Percentiles rank a stretch among this genome's conserved stretches.
Evolutionary conservation across 2,888 invertebrate species (phyloP).

Genomic region (Chrysodeixis includens): DNA sequence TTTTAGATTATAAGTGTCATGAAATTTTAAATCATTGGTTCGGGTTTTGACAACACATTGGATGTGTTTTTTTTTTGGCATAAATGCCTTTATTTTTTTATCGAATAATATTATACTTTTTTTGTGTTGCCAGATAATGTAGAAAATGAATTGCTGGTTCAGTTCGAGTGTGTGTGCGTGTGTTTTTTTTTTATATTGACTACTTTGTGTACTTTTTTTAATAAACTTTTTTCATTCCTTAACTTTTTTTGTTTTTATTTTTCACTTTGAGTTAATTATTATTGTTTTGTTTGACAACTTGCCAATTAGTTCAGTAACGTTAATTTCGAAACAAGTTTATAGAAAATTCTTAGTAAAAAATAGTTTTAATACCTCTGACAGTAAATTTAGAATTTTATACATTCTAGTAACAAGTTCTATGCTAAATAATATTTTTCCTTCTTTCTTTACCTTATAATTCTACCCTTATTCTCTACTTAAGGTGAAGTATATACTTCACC

Average conservation of each 20-base stretch:
- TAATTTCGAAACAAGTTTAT: neutral
- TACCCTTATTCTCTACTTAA: too few relatives aligned
- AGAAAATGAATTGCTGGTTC: neutral
- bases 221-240: neutral
- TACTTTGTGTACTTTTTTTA: neutral
- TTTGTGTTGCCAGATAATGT: neutral
- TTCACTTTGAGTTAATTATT: neutral
- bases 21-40: too few relatives aligned
- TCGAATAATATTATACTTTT: neutral
- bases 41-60: too few relatives aligned
- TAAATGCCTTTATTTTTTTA: neutral
- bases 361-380: too few relatives aligned
- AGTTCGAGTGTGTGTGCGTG: neutral
- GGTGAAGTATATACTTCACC: too few relatives aligned
- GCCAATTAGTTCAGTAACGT: neutral
- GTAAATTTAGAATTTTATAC: too few relatives aligned
- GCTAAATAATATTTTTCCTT: too few relatives aligned
- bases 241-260: neutral
- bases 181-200: neutral
- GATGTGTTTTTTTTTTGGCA: neutral
- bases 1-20: too few relatives aligned
- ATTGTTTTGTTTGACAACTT: neutral
- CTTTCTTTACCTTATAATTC: too few relatives aligned
- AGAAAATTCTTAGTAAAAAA: too few relatives aligned
- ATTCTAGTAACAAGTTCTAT: too few relatives aligned